A percentile compares a stretch with the other conserved stretches of the same genome.
These are phyloP conservation scores for Okamejei kenojei DNA, from an alignment of 2,797 vertebrate species.

Conservation along the genomic window DNA sequence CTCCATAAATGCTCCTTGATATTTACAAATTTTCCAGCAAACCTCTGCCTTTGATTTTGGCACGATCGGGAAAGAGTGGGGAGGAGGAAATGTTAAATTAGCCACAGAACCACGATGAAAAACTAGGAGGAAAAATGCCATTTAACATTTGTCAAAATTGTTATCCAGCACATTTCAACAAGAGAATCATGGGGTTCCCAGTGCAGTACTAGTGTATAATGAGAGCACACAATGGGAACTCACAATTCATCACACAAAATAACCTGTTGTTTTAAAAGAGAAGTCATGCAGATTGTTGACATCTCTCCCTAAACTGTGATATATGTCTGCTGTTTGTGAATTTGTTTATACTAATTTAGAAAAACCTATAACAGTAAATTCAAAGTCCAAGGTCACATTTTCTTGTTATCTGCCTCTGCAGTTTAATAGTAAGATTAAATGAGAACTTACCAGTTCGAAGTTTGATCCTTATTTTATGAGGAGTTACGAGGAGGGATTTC, in stretches of 20 bases:
- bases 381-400: not conserved
- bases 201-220: not conserved
- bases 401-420: not conserved
- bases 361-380: not conserved
- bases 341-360: not conserved
- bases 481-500: too few relatives aligned
- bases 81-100: not conserved
- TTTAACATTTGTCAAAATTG: not conserved
- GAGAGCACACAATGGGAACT: not conserved
- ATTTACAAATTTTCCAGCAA: not conserved
- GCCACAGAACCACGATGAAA: not conserved
- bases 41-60: not conserved
- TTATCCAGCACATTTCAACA: not conserved
- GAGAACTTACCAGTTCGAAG: too few relatives aligned
- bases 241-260: not conserved
- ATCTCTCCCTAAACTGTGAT: not conserved
- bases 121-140: not conserved
- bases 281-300: not conserved
- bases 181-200: not conserved
- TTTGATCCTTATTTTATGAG: too few relatives aligned
- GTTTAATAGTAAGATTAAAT: not conserved
- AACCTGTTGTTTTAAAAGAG: not conserved
- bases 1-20: not conserved
- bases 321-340: not conserved
- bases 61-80: not conserved